Evolutionary conservation across 2,888 invertebrate genomes (phyloP).

Genomic region (Conus canariensis): DNA sequence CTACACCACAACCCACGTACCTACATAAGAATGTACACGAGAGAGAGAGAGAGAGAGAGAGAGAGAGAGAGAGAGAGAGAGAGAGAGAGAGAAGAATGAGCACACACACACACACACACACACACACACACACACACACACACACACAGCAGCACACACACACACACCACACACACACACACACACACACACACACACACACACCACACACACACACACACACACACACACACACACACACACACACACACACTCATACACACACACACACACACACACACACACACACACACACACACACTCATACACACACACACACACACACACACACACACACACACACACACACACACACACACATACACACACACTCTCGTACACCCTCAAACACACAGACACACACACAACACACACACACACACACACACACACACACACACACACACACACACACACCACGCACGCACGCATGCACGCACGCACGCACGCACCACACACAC

Average conservation of each 20-base stretch:
- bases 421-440: constrained; percentile 18
- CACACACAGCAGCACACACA: too few relatives aligned
- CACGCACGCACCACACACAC: too few relatives aligned
- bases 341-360: neutral
- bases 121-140: too few relatives aligned
- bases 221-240: neutral
- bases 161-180: too few relatives aligned
- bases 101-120: too few relatives aligned
- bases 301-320: neutral
- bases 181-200: too few relatives aligned
- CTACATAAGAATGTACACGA: too few relatives aligned
- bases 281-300: neutral
- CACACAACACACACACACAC: constrained; percentile 10
- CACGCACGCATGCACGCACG: neutral
- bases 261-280: neutral
- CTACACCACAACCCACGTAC: too few relatives aligned
- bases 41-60: too few relatives aligned
- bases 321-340: neutral
- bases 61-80: too few relatives aligned
- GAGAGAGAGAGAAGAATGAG: too few relatives aligned
- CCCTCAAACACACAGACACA: neutral
- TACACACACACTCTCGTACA: neutral
- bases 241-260: neutral
- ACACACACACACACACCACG: neutral
- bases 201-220: neutral